These are phyloP conservation scores for Omphaloscelis lunosa DNA, from an alignment of 2,888 invertebrate species.

Conservation along the genomic window DNA sequence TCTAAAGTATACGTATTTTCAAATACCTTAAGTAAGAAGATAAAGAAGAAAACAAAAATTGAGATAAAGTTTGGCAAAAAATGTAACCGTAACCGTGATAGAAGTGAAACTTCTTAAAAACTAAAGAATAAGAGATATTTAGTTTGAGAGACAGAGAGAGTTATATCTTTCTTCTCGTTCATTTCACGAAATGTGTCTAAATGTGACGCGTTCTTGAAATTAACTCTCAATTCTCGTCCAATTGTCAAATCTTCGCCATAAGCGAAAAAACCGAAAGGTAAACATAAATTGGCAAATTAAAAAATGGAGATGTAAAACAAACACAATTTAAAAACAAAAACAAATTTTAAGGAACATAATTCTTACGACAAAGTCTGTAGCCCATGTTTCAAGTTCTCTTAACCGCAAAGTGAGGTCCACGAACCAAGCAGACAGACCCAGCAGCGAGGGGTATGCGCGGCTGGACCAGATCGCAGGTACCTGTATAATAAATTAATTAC, in stretches of 20 bases:
- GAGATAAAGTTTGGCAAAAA: not conserved
- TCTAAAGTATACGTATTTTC: not conserved
- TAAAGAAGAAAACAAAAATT: too few relatives aligned
- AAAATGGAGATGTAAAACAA: not conserved
- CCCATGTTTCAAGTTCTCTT: conserved; percentile 98
- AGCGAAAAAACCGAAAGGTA: not conserved
- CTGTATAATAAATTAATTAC: conserved; percentile 65
- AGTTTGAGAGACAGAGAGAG: too few relatives aligned
- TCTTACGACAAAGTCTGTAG: conserved; percentile 97
- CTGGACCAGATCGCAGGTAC: conserved; percentile 97
- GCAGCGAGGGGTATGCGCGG: conserved; percentile 97
- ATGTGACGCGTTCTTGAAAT: too few relatives aligned
- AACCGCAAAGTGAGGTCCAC: conserved; percentile 96
- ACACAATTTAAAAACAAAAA: not conserved
- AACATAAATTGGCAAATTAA: not conserved
- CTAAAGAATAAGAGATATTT: too few relatives aligned
- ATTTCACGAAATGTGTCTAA: too few relatives aligned
- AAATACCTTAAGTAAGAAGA: not conserved
- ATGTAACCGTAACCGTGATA: too few relatives aligned
- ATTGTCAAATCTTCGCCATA: too few relatives aligned
- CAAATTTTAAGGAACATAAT: not conserved
- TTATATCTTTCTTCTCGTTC: too few relatives aligned
- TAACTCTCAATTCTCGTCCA: too few relatives aligned
- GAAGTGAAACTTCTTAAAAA: too few relatives aligned
- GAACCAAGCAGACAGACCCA: conserved; percentile 97